Conservation (phyloP, 2,113 vertebrate genomes). For the Leucopternis melanops region DNA sequence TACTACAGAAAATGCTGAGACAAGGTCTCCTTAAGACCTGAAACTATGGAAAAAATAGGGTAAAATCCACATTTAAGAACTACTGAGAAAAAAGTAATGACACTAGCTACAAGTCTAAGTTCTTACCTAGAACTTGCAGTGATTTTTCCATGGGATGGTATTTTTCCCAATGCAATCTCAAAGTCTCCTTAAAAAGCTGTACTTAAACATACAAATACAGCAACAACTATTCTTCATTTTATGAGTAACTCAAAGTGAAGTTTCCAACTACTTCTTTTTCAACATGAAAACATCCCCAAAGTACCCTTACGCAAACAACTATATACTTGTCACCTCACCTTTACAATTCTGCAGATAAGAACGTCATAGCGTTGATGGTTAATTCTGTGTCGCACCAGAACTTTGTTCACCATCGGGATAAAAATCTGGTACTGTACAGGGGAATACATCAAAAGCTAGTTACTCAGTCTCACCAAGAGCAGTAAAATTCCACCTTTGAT, state of each 20-base stretch:
- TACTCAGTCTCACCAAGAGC: background rate
- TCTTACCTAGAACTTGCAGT: background rate
- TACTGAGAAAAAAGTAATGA: background rate
- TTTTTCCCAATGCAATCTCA: background rate
- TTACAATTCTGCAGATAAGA: slow-evolving; percentile 95
- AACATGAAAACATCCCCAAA: background rate
- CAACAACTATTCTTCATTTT: background rate
- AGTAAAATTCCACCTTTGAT: background rate
- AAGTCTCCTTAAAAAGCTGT: background rate
- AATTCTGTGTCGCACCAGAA: slow-evolving; percentile 91
- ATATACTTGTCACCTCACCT: slow-evolving; percentile 70
- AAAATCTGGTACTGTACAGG: slow-evolving; percentile 94
- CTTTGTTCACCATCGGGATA: slow-evolving; percentile 99
- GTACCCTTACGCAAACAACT: background rate
- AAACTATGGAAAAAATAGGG: background rate
- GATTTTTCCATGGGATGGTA: background rate
- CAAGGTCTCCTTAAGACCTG: background rate
- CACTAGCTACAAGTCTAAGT: background rate
- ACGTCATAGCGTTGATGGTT: slow-evolving; percentile 96
- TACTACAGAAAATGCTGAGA: background rate
- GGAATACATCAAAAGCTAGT: background rate
- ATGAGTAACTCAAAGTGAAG: background rate
- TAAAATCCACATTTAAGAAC: background rate
- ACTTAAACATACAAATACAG: background rate
- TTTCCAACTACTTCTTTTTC: background rate